phyloP scores from a whole-genome alignment of 1,140 invertebrate genomes.

The Patella vulgata region DNA sequence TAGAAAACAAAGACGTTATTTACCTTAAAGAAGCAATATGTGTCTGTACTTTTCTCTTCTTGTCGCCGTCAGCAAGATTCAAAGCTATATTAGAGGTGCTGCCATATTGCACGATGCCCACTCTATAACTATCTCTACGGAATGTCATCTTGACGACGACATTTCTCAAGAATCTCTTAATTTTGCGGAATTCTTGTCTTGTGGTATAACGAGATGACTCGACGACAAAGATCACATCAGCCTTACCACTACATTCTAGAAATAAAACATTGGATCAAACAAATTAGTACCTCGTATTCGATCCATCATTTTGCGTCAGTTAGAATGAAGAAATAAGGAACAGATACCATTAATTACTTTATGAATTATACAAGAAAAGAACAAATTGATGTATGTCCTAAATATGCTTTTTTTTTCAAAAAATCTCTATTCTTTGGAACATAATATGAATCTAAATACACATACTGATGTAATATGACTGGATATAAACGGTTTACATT shows the following conservation, averaged over 20 bases:
- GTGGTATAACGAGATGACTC: constrained; percentile 53
- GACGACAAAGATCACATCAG: constrained; percentile 57
- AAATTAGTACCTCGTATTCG: too few species aligned
- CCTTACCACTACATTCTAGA: constrained; percentile 43
- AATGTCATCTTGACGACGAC: constrained; percentile 50
- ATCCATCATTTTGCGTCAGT: too few species aligned
- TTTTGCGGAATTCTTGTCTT: constrained; percentile 39
- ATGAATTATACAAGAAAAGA: too few species aligned
- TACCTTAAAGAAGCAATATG: constrained; percentile 51
- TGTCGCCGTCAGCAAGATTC: constrained; percentile 37
- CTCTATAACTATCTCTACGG: constrained; percentile 39
- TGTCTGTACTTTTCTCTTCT: constrained; percentile 43
- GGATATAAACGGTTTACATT: too few species aligned
- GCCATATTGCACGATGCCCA: constrained; percentile 47
- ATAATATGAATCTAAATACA: too few species aligned
- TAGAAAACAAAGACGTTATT: too few species aligned
- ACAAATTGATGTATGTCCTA: too few species aligned
- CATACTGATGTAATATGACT: too few species aligned
- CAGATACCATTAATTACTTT: too few species aligned
- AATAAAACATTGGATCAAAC: neutral
- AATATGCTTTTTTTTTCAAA: too few species aligned
- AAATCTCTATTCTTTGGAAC: too few species aligned
- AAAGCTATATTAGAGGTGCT: constrained; percentile 33
- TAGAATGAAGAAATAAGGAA: too few species aligned
- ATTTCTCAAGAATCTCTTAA: constrained; percentile 44